Evolutionary conservation across 2,797 vertebrate genomes (phyloP).

Genomic region (Coranthus polyacanthus): DNA sequence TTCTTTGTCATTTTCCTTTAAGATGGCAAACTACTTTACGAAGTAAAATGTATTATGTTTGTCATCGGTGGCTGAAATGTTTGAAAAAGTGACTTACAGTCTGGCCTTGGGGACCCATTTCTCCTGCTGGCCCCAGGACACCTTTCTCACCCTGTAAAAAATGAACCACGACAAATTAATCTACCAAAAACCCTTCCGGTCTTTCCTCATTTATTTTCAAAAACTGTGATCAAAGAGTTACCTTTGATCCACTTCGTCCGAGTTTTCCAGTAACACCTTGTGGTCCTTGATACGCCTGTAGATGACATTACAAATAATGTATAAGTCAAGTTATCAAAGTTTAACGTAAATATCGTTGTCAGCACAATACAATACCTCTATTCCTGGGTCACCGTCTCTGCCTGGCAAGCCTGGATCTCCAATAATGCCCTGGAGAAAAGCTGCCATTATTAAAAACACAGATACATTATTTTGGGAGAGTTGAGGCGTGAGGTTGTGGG

Average conservation of each 20-base stretch:
- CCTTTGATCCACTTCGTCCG: slow-evolving; percentile 81
- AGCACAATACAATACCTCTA: slow-evolving; percentile 79
- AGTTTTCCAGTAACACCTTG: slow-evolving; percentile 82
- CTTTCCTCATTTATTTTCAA: slow-evolving; percentile 25
- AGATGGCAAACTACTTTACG: slow-evolving; percentile 67
- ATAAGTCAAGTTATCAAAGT: neutral
- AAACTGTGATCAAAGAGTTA: slow-evolving; percentile 50
- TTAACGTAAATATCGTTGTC: neutral
- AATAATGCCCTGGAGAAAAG: slow-evolving; percentile 82
- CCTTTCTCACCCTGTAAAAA: slow-evolving; percentile 87
- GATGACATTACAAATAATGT: no score
- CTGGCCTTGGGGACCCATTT: slow-evolving; percentile 86
- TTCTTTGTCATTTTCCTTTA: slow-evolving; percentile 54
- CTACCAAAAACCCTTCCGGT: slow-evolving; percentile 35
- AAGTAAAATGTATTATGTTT: slow-evolving; percentile 47
- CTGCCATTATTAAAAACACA: slow-evolving; percentile 18
- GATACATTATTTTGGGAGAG: slow-evolving; percentile 7
- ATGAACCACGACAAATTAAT: slow-evolving; percentile 44
- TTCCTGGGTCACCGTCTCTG: slow-evolving; percentile 85
- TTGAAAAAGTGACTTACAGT: slow-evolving; percentile 81
- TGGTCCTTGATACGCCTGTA: slow-evolving; percentile 88
- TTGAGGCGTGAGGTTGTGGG: neutral
- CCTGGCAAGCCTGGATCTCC: slow-evolving; percentile 86
- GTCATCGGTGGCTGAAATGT: slow-evolving; percentile 39
- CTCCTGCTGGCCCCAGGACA: slow-evolving; percentile 77